Base-by-base conservation (phyloP, 1,140 invertebrate genomes). In the Delia radicum region DNA sequence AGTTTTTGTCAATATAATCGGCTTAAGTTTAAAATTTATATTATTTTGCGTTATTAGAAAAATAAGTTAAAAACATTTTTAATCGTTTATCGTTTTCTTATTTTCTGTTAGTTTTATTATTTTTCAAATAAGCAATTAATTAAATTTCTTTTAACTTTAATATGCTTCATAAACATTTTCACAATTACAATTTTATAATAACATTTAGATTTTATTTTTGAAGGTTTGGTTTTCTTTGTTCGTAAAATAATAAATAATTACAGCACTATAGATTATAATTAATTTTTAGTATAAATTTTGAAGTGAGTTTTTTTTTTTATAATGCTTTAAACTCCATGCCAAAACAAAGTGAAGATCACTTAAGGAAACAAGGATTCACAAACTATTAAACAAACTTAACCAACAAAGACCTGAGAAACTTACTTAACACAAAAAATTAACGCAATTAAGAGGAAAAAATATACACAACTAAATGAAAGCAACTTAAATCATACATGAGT, bases 371-470 rank as follows among this genome's bases (percentile, higher is more conserved):
- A 42, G 37, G 12, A 42, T 15, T 15, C 37, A 42, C 12, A 42
- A 42, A 21, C 21, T 18, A 55, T 21, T 55, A 55, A 55, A 18
- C n/a, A 55, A 55, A 55, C 48, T 55, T 55, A 55, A 18, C 48
- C 48, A 55, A 55, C 48, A 55, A 21, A 55, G 48, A 55, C 48
- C 48, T 55, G 48, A 55, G 48, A n/a, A 55, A 55, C 48, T 55
- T 55, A n/a, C 24, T 55, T 55, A 55, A 55, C 48, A 55, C 37
- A 42, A 42, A 13, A 42, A 42, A 42, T 42, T 42, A 42, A 33
- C 10, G 31, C 37, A 42, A 42, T 42, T 10, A 42, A 42, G 12
- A 42, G 12, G 12, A 42, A 42, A 42, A 5, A 42, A 42, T n/a
- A 42, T 3, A 42, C 12, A 42, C 37, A 42, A 42, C n/a, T n/a